Conservation (phyloP, 1,140 invertebrate genomes). For the Zophobas morio region DNA sequence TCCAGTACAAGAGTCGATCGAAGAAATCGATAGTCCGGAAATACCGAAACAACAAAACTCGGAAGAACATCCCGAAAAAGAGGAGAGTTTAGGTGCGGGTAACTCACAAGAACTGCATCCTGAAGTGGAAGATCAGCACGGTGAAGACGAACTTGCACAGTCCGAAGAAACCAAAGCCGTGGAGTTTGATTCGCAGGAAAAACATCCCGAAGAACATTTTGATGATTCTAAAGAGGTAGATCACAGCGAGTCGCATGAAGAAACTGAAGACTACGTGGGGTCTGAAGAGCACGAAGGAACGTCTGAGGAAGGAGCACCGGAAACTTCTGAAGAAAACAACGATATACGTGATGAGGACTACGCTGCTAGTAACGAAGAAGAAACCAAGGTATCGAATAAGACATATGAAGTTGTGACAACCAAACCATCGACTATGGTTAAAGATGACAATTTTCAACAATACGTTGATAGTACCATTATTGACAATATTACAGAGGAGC, state of each 20-base stretch:
- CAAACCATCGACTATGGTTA: conserved; percentile 69
- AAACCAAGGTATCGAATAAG: conserved; percentile 34
- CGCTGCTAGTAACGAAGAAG: conserved; percentile 54
- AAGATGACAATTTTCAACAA: conserved; percentile 72
- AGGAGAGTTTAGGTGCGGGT: no score
- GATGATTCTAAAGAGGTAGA: not conserved
- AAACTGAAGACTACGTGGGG: conserved; percentile 36
- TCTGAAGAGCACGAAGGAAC: conserved; percentile 47
- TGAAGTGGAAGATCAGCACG: no score
- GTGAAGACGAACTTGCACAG: no score
- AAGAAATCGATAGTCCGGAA: not conserved
- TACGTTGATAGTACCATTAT: conserved; percentile 71
- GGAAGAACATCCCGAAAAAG: no score
- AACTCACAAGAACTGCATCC: no score
- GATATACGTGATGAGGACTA: conserved; percentile 62
- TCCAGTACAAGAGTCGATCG: conserved; percentile 21
- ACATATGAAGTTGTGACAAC: conserved; percentile 70
- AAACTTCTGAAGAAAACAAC: conserved; percentile 54
- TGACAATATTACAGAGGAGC: conserved; percentile 53
- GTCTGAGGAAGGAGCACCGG: conserved; percentile 21
- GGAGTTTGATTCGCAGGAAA: no score
- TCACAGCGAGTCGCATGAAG: conserved; percentile 12
- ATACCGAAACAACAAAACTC: conserved; percentile 14
- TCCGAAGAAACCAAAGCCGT: no score
- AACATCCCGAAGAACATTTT: no score